A percentile compares a stretch with the other conserved stretches of the same genome.
Evolutionary conservation across 2,888 invertebrate species (phyloP).

Genomic region (Ormyrus labotus): DNA sequence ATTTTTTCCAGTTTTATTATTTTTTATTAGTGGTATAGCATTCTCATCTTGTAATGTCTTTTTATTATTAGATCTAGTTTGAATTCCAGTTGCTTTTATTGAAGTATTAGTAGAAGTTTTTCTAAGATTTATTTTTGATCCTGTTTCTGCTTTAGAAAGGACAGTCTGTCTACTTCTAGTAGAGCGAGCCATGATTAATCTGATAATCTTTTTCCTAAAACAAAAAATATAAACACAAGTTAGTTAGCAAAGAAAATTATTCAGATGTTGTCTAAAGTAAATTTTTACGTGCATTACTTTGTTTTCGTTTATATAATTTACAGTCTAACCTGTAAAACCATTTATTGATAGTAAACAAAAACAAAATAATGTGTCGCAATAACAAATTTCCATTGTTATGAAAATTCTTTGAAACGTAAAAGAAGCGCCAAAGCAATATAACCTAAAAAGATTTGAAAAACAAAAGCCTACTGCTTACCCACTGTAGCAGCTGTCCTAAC

Average conservation of each 20-base stretch:
- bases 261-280: neutral
- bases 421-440: too few species aligned
- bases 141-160: neutral
- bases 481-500: too few species aligned
- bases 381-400: neutral
- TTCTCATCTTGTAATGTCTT: slow-evolving; percentile 41
- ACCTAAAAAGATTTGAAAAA: too few species aligned
- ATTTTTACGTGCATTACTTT: too few species aligned
- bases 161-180: slow-evolving; percentile 38
- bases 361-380: neutral
- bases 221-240: neutral
- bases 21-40: slow-evolving; percentile 9
- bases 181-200: slow-evolving; percentile 17
- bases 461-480: too few species aligned
- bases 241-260: neutral
- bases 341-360: neutral
- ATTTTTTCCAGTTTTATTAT: slow-evolving; percentile 4
- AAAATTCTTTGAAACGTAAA: neutral
- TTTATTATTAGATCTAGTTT: slow-evolving; percentile 14
- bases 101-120: neutral
- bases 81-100: neutral
- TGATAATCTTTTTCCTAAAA: slow-evolving; percentile 5
- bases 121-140: neutral
- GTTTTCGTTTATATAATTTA: too few species aligned
- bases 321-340: neutral